Evolutionary conservation across 2,113 vertebrate genomes (phyloP), one percentile per base, ranked within the genome.

Genomic region (Atherinomorus stipes): DNA sequence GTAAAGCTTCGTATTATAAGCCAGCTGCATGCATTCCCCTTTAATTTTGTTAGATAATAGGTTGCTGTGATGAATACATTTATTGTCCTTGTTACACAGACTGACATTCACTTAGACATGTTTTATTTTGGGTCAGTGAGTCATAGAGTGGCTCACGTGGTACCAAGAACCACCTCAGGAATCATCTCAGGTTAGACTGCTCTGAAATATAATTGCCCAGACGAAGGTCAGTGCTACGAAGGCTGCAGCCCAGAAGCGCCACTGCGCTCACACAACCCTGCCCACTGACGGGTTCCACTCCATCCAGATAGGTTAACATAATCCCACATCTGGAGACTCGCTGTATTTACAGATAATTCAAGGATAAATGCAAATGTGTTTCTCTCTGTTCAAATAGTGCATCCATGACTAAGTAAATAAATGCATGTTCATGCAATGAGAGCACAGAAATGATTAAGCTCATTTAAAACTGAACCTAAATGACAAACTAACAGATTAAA

Each of bases 71-170:
- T 34, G 4, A 34, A 6, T 28, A 18, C 13, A 44, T 40, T 23
- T n/a, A 12, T 34, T 2, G 47, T 61, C 23, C 26, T 61, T 21
- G 34, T 56, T 65, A 66, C 49, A 22, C 44, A 31, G 34, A 16
- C 40, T 23, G 1, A 1, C 15, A 37, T 78, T 79, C 47, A 22
- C 53, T 65, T 23, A 42, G 47, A 19, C 31, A 44, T 12, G 23
- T 54, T 54, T 62, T 80, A 57, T 77, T 74, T 62, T 56, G 50
- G 51, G 73, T 71, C 49, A 64, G 57, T 80, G 80, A 80, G 52
- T 86, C 80, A 83, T 49, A 11, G 25, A 11, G 28, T 13, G n/a
- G 42, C 68, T 71, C 70, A 34, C 23, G 2, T 2, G 0, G 26
- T 60, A 11, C 78, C 42, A 26, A 63, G 64, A 10, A 62, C 26